phyloP scores from a whole-genome alignment of 2,113 vertebrate species.

The Petrocephalus microphthalmus region DNA sequence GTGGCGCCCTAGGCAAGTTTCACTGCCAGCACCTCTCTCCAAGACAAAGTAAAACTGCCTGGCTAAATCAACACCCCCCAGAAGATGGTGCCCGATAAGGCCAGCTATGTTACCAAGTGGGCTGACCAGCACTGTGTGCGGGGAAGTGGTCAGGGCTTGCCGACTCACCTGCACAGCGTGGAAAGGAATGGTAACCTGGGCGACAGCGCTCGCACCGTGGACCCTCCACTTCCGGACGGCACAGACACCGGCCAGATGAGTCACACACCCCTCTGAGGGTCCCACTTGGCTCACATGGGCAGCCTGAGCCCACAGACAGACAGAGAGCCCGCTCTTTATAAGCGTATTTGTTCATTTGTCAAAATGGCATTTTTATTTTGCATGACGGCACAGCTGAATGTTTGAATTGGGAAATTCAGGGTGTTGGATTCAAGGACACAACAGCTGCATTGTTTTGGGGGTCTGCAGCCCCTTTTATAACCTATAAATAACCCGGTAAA shows the following conservation, averaged over 20 bases:
- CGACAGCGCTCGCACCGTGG: slow-evolving; percentile 66
- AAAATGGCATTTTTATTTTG: neutral
- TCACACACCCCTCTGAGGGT: slow-evolving; percentile 61
- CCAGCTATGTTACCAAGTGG: neutral
- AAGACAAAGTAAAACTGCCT: too few relatives aligned
- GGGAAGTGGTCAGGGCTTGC: neutral
- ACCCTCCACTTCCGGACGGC: slow-evolving; percentile 63
- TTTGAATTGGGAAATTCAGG: neutral
- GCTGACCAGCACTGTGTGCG: neutral
- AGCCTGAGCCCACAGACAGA: slow-evolving; percentile 53
- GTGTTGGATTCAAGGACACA: neutral
- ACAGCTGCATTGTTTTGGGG: neutral
- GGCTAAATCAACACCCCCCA: too few relatives aligned
- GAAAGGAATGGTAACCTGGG: slow-evolving; percentile 68
- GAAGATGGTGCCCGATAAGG: too few relatives aligned
- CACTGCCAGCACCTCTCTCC: too few relatives aligned
- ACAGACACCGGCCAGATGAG: slow-evolving; percentile 66
- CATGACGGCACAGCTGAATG: neutral
- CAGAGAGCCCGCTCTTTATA: neutral
- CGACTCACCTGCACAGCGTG: slow-evolving; percentile 70
- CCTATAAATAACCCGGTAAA: neutral
- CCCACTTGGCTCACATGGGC: slow-evolving; percentile 66
- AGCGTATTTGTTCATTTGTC: neutral
- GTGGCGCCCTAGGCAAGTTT: too few relatives aligned
- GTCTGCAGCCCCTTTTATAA: neutral